Base-by-base conservation (phyloP, 2,797 vertebrate genomes). In the Rhinatrema bivittatum region DNA sequence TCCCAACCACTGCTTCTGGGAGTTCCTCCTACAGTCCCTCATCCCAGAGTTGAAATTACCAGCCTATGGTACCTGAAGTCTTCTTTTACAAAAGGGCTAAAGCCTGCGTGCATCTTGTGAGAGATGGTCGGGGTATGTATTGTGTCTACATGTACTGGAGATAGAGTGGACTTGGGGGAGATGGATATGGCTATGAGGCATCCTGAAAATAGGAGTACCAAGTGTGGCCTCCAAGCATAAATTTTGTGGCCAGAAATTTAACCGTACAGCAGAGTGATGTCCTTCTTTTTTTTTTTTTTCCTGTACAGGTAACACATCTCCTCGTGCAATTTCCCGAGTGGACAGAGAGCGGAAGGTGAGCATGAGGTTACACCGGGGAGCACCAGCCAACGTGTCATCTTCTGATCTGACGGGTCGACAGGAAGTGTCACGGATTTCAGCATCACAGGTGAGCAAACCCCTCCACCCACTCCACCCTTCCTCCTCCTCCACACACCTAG, bases 321-420 rank as follows among this genome's bases (percentile, higher is more conserved):
- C 94, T 43, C 87, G 93, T 62, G 91, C 90, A 15, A 90, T 95
- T 74, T 95, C 94, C 22, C 90, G 93, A 60, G 91, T 91, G 25
- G 94, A 98, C 80, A 82, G 94, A 54, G 94, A 98, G 76, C 85
- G 94, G 72, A 97, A 97, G 68, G 94, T 98, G 67, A 95, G 93
- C 84, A 92, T 98, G 93, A 79, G 94, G 56, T 90, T 98, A 55
- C 94, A 98, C 74, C 78, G 93, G 20, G 94, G 89, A 23, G 91
- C 91, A 10, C 93, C 94, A 2, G 93, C 94, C 74, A 98, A 98
- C 0, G 87, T 93, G 40, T 94, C 93, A 0, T 95, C 94, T 26
- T 97, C 94, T 34, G 93, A 97, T 72, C 91, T 94, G 77, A 91
- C 92, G 46, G 91, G 88, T 46, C 85, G 93, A 46, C 94, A 93